Conservation (phyloP, 1,140 invertebrate species). For the Hestina assimilis region DNA sequence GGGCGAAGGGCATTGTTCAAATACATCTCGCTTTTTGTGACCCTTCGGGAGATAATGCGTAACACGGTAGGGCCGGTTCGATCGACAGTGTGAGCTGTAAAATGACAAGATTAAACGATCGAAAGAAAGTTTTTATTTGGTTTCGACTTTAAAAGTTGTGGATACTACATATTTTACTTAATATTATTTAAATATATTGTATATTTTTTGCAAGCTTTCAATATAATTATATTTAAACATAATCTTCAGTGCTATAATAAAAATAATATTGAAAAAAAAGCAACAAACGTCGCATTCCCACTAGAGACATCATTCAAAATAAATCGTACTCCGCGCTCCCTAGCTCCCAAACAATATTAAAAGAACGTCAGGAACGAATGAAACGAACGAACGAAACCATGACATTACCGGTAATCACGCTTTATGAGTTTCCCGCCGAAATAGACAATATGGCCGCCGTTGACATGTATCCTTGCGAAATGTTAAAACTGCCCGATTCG, state of each 20-base stretch:
- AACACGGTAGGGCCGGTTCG: constrained; percentile 26
- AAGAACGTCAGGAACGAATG: constrained; percentile 41
- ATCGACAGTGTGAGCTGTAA: background rate
- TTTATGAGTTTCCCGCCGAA: constrained; percentile 64
- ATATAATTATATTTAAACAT: too few species aligned
- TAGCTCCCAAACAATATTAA: constrained; percentile 34
- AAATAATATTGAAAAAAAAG: background rate
- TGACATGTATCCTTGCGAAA: constrained; percentile 56
- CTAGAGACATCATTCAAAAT: constrained; percentile 9
- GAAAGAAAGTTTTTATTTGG: background rate
- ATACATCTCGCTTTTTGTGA: constrained; percentile 25
- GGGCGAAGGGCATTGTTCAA: constrained; percentile 42
- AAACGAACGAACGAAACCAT: constrained; percentile 46
- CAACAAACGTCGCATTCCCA: constrained; percentile 1
- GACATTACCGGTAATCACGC: constrained; percentile 60
- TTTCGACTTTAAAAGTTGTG: too few species aligned
- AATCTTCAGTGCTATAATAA: too few species aligned
- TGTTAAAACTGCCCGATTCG: constrained; percentile 44
- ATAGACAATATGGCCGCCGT: constrained; percentile 49
- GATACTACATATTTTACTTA: too few species aligned
- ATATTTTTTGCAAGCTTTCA: too few species aligned
- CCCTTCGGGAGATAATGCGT: constrained; percentile 23
- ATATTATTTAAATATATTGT: too few species aligned
- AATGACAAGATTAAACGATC: background rate
- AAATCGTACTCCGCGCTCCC: constrained; percentile 20